Base-by-base conservation (phyloP, 1,140 invertebrate species). In the Solenopsis fugax region DNA sequence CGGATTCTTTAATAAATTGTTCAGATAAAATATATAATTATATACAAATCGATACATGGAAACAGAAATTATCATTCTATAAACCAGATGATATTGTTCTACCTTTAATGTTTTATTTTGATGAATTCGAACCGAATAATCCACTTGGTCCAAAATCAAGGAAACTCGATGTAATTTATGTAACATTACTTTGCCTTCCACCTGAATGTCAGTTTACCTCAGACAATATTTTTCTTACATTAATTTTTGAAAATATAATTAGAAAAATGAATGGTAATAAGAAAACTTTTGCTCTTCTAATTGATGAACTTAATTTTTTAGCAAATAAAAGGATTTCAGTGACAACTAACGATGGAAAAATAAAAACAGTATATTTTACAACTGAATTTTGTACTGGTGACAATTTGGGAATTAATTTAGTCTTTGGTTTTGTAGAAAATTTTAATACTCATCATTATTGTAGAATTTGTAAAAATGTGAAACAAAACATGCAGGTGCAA, bases 91-190 rank as follows among this genome's bases (percentile, higher is more conserved):
- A 69, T 37, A 69, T 69, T 41, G 37, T 69, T 48, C 7, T 69
- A 48, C 65, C 65, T 45, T 69, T 69, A 69, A 69, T 69, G n/a
- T 16, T 69, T 69, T 69, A 69, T 69, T 69, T 69, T n/a, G 64
- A 67, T 24, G 65, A 69, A n/a, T n/a, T n/a, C n/a, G n/a, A n/a
- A n/a, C n/a, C n/a, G n/a, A n/a, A n/a, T n/a, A n/a, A n/a, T n/a
- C n/a, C 37, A 45, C 65, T 45, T 45, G n/a, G 65, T 69, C 65
- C 65, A 2, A 69, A 69, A 7, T 21, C 41, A 13, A n/a, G n/a
- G 18, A 65, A 58, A 69, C 41, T 69, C 1, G 65, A n/a, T 45
- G n/a, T 69, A 45, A 5, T 69, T 12, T 69, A 69, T 6, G n/a
- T 16, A 18, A 16, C n/a, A 18, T 69, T 69, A 45, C 65, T 69